Conservation (phyloP, 2,888 invertebrate species). For the Caenorhabditis imperialis region DNA sequence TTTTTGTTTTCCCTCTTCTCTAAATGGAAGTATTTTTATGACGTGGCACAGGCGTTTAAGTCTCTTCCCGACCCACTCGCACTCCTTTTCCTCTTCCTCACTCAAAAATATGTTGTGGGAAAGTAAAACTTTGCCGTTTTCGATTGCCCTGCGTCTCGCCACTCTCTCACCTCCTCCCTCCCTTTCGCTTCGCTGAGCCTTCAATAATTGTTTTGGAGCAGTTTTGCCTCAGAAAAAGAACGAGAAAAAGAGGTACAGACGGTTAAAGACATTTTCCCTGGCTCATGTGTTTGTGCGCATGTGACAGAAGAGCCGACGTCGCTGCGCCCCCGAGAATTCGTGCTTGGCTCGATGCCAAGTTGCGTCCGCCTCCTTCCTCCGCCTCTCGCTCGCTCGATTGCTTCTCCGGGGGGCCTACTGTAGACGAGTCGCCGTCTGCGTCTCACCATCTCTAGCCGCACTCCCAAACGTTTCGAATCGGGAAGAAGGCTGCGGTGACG, state of each 20-base stretch:
- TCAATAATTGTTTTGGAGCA: conserved; percentile 40
- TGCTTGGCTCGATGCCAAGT: conserved; percentile 46
- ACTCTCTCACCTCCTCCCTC: neutral
- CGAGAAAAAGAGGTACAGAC: conserved; percentile 8
- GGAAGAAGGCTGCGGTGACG: neutral
- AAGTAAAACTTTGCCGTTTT: no score
- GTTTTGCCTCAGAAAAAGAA: conserved; percentile 17
- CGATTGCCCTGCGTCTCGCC: neutral
- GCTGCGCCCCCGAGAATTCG: conserved; percentile 17
- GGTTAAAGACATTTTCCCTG: no score
- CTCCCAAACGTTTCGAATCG: conserved; percentile 13
- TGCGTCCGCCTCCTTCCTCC: conserved; percentile 29
- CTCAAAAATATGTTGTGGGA: no score
- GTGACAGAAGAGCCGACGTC: conserved; percentile 37
- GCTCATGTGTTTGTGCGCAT: conserved; percentile 42
- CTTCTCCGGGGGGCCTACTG: conserved; percentile 38
- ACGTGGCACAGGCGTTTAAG: no score
- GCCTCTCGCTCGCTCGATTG: conserved; percentile 34
- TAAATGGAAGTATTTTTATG: no score
- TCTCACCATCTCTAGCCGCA: conserved; percentile 23
- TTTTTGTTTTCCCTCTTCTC: conserved; percentile 11
- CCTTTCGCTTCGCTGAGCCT: conserved; percentile 16
- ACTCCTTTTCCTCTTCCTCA: no score
- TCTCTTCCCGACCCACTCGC: no score
- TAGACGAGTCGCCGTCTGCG: conserved; percentile 21